Conservation (phyloP, 1,140 invertebrate species). For the Drepana arcuata region DNA sequence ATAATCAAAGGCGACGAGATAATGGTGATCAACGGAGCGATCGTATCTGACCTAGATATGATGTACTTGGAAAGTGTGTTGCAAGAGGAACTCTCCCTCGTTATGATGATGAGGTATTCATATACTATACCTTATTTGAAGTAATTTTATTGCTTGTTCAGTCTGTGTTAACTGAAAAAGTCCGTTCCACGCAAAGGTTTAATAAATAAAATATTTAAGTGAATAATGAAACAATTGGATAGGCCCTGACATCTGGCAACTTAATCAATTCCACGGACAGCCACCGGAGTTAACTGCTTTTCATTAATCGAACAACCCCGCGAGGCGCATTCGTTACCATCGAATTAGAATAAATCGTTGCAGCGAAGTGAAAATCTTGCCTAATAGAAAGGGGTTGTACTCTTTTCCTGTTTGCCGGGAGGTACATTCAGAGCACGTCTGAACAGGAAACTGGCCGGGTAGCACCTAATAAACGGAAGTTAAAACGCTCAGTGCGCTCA, state of each 20-base stretch:
- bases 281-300: constrained; percentile 25
- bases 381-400: neutral
- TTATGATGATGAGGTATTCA: constrained; percentile 93
- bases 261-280: no score
- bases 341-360: constrained; percentile 22
- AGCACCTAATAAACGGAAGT: constrained; percentile 51
- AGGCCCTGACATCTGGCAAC: no score
- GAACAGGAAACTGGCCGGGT: constrained; percentile 24
- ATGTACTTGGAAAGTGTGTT: constrained; percentile 97
- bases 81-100: constrained; percentile 95
- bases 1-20: constrained; percentile 98
- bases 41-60: constrained; percentile 98
- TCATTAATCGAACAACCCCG: constrained; percentile 13
- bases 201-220: no score
- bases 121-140: neutral
- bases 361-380: neutral
- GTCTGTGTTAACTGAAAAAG: no score
- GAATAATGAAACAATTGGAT: no score
- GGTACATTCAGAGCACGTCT: constrained; percentile 10
- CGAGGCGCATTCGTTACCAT: constrained; percentile 31
- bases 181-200: no score
- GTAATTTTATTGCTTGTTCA: no score
- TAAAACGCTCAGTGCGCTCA: constrained; percentile 38
- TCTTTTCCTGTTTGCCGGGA: neutral
- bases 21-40: constrained; percentile 98